phyloP scores from a whole-genome alignment of 1,140 invertebrate genomes.

The Neuroterus valhalla region DNA sequence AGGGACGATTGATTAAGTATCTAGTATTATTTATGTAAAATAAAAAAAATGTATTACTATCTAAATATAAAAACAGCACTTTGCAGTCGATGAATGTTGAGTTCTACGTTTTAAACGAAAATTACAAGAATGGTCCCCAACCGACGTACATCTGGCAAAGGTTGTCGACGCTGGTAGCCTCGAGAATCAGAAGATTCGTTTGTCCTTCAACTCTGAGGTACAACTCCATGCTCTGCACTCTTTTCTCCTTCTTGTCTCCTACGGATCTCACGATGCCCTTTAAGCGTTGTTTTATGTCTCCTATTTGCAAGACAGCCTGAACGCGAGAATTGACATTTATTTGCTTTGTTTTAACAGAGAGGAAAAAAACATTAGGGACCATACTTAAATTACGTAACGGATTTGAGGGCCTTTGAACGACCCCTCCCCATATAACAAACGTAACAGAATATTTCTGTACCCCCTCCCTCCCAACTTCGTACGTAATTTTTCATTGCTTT shows the following conservation, averaged over 20 bases:
- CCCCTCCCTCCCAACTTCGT: too few species aligned
- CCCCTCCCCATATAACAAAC: too few species aligned
- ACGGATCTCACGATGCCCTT: constrained; percentile 84
- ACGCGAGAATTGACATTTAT: too few species aligned
- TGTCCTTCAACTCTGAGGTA: constrained; percentile 94
- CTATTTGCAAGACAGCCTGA: constrained; percentile 85
- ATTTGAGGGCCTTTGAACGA: too few species aligned
- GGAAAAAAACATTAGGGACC: too few species aligned
- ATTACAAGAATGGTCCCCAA: constrained; percentile 91
- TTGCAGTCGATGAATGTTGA: background rate
- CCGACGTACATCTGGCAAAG: constrained; percentile 97
- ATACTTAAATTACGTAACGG: too few species aligned
- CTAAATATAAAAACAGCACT: constrained; percentile 18
- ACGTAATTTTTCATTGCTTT: too few species aligned
- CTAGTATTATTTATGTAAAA: constrained; percentile 32
- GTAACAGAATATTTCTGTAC: too few species aligned
- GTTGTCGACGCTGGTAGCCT: constrained; percentile 92
- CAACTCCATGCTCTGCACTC: constrained; percentile 72
- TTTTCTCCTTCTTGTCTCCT: constrained; percentile 67
- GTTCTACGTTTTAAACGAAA: background rate
- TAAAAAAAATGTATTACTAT: constrained; percentile 33
- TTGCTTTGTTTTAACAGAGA: too few species aligned
- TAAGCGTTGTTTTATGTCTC: constrained; percentile 88
- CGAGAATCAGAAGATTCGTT: constrained; percentile 91
- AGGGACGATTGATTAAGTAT: background rate